Base-by-base conservation (phyloP, 2,797 vertebrate genomes). In the Sciaenops ocellatus region DNA sequence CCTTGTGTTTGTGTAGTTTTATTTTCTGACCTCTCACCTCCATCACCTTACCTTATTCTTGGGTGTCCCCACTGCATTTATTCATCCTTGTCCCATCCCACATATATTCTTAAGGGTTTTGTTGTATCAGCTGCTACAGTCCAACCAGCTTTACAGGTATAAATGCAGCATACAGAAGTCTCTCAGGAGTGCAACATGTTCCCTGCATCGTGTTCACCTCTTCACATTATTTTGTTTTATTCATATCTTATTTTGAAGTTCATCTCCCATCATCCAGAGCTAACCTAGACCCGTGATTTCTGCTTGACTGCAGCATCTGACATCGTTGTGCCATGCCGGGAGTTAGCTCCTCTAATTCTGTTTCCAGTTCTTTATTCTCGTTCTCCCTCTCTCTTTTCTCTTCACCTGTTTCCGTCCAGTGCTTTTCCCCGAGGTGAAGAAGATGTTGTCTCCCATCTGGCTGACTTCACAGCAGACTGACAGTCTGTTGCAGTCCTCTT, bases 371-470 rank as follows among this genome's bases (percentile, higher is more conserved):
- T 52, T 46, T 52, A 38, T 68, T 38, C 41, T 52, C 24, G 0
- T 4, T 54, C 65, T 48, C 16, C 9, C 70, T 47, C 34, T 46
- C 44, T 73, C 64, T 68, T 38, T 50, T 83, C 51, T 81, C 70
- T 73, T 85, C 77, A 79, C 83, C 84, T 86, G 79, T 85, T 88
- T 90, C 85, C 78, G 76, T 85, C 89, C 85, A 75, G 54, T 82
- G 87, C 81, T 80, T 91, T 84, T 87, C 93, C 91, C 89, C 62
- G 83, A 88, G 91, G 90, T 90, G 80, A 92, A 82, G 86, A 92
- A 87, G 87, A 92, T 91, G 91, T 93, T 92, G 90, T 93, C 89
- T 93, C 89, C 92, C 92, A 93, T 95, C 90, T 95, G 93, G 89
- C 85, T 94, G 91, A 92, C 90, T 92, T 93, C 88, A 88, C 89